A percentile compares a stretch with the other conserved stretches of the same genome.
Conservation (phyloP, 1,140 invertebrate genomes). For the fruit fly (Drosophila melanogaster) region Release_6_plus_ISO1_MT NT_033779.5:10136501-10137000, state of each 20-base stretch:
- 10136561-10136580: too few relatives aligned
- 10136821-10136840: slow-evolving; percentile 90
- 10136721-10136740: slow-evolving; percentile 93
- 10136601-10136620: background rate
- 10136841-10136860: slow-evolving; percentile 89
- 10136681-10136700: slow-evolving; percentile 91
- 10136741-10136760: slow-evolving; percentile 96
- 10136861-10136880: slow-evolving; percentile 89
- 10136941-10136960: slow-evolving; percentile 92
- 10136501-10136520: background rate
- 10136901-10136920: slow-evolving; percentile 90
- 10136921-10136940: slow-evolving; percentile 93
- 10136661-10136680: slow-evolving; percentile 93
- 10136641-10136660: slow-evolving; percentile 89
- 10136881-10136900: slow-evolving; percentile 85
- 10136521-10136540: background rate
- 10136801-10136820: slow-evolving; percentile 90
- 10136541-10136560: too few relatives aligned
- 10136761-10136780: slow-evolving; percentile 90
- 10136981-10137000: slow-evolving; percentile 87
- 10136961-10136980: slow-evolving; percentile 95
- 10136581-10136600: background rate
- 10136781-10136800: slow-evolving; percentile 93
- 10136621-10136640: background rate
- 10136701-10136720: slow-evolving; percentile 87